Evolutionary conservation across 23 tunicate genomes (phyloP), one percentile per base, ranked within the genome.

Genomic region (Phallusia fumigata): DNA sequence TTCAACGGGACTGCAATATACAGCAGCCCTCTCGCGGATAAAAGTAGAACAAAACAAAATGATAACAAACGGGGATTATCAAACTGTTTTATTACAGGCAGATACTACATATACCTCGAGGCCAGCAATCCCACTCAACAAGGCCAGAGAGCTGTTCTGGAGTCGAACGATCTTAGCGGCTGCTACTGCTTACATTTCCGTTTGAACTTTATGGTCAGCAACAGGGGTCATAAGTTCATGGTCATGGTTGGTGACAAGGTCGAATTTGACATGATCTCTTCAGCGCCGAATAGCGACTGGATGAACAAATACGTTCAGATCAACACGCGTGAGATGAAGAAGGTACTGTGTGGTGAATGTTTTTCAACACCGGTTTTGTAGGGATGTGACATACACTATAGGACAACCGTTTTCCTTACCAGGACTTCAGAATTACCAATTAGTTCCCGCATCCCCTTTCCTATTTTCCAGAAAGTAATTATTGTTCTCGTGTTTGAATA

Each of bases 71-170:
- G 8, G 10, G 10, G 10, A 40, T 40, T 3, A 40, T 3, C 47
- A 40, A 40, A 3, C 47, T 40, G 47, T 18, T 77, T 28, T 35
- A 45, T 45, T 52, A 8, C 47, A 85, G 89, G 84, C 18, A 77
- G 76, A 28, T 76, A 53, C 65, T 90, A 85, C 79, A 35, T 82
- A n/a, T 90, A 81, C 64, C 36, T 88, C 18, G 95, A 90, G 65
- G 89, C 89, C 5, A 73, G 86, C 74, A 12, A 36, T 52, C 95
- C 95, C 32, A 52, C 86, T 32, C 78, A 47, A 31, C 86, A 74
- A 0, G 84, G 80, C 0, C 84, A 90, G 36, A 36, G 69, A 72
- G 90, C 89, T 16, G 52, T 81, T 1, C 45, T 90, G 16, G 65
- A 36, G 21, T 76, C 83, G 0, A 24, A 18, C 26, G 31, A 40